Percentiles rank a stretch among this genome's conserved stretches.
phyloP scores from a whole-genome alignment of 2,113 vertebrate genomes.

The Puntigrus tetrazona region DNA sequence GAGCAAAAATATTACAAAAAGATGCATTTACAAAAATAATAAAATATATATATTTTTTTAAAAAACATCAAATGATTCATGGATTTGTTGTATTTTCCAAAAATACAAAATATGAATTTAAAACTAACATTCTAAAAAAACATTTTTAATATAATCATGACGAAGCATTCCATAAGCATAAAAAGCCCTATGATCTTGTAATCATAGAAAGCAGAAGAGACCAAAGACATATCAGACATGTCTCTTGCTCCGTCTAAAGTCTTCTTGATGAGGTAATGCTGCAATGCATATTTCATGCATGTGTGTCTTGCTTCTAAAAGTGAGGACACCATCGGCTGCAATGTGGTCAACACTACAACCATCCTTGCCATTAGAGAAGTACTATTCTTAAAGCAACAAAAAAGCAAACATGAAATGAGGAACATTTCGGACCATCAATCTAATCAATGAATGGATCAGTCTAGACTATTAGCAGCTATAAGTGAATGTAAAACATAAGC shows the following conservation, averaged over 20 bases:
- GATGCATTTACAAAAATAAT: background rate
- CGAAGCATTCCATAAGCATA: too few relatives aligned
- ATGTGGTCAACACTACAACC: background rate
- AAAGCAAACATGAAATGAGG: background rate
- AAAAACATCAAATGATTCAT: background rate
- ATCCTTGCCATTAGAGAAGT: background rate
- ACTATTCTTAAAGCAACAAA: slow-evolving; percentile 1
- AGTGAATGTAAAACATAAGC: background rate
- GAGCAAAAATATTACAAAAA: background rate
- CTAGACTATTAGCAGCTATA: background rate
- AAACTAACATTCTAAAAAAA: background rate
- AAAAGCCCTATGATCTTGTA: background rate
- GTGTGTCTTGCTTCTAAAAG: background rate
- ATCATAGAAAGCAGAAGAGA: background rate
- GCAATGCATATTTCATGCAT: slow-evolving; percentile 33
- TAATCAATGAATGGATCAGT: background rate
- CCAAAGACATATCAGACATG: background rate
- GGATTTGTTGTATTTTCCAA: background rate
- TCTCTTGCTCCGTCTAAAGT: background rate
- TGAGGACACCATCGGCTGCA: background rate
- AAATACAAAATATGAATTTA: background rate
- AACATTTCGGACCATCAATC: background rate
- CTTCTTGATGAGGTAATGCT: background rate
- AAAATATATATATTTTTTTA: too few relatives aligned
- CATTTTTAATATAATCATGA: background rate